phyloP scores from a whole-genome alignment of 2,113 vertebrate species.

The Hemicordylus capensis region DNA sequence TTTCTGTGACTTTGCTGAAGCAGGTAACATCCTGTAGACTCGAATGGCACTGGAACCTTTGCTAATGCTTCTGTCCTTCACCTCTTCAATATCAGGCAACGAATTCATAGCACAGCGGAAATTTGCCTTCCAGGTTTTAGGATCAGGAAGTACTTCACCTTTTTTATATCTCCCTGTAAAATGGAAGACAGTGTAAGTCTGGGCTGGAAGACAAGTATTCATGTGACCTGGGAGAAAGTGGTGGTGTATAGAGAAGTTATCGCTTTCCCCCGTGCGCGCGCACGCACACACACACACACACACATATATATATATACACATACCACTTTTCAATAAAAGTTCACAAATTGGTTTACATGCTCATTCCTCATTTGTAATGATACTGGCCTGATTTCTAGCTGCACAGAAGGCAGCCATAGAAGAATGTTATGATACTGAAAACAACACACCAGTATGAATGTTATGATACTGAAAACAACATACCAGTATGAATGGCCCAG shows the following conservation, averaged over 20 bases:
- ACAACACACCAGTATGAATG: fast-evolving
- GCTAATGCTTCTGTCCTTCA: constrained; percentile 91
- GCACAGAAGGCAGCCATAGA: background rate
- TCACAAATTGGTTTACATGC: no score
- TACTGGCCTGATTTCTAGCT: background rate
- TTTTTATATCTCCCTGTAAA: constrained; percentile 85
- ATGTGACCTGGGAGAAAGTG: background rate
- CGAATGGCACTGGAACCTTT: constrained; percentile 91
- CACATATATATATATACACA: no score
- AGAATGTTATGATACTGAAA: background rate
- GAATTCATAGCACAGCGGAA: constrained; percentile 99
- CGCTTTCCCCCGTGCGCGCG: no score
- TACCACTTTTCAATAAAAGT: no score
- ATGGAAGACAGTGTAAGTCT: background rate
- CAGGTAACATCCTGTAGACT: constrained; percentile 91
- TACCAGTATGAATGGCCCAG: constrained; percentile 98
- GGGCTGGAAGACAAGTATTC: background rate
- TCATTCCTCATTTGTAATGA: no score
- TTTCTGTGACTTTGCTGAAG: constrained; percentile 76
- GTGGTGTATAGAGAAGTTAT: background rate
- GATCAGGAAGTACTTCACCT: constrained; percentile 84
- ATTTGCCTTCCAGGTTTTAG: constrained; percentile 99
- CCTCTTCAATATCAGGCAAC: constrained; percentile 92
- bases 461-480: fast-evolving
- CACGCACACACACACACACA: no score